Base-by-base conservation (phyloP, 2,113 vertebrate genomes). In the Cyprinodon tularosa region DNA sequence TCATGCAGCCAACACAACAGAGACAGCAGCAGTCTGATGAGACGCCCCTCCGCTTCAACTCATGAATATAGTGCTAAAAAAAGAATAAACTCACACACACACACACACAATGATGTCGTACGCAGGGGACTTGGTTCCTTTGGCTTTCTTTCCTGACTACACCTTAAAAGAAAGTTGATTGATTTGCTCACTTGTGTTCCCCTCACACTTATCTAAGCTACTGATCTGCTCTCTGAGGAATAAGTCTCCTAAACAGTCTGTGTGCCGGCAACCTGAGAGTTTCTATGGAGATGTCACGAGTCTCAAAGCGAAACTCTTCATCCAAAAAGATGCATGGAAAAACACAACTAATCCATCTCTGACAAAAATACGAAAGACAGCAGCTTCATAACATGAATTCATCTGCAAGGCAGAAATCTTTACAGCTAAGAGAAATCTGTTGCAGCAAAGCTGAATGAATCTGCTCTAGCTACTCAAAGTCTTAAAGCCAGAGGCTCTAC, bases 221-320 rank as follows among this genome's bases (percentile, higher is more conserved):
- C 65, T 69, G 69, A 84, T 84, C 77, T 61, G 74, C 65, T 65
- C 84, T 88, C 81, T 22, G 47, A 83, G 76, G 84, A 86, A 84
- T 90, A 75, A 80, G 80, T 75, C 73, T 61, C 70, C 53, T 65
- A 67, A 88, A 77, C 83, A 50, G 74, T 86, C 79, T 78, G 14
- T 71, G 84, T 71, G 72, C 70, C 81, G 86, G 81, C 86, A 80
- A 86, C 66, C 79, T 50, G 81, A 71, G 70, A 62, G 91, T 93
- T 92, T 89, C 92, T 81, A 92, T 92, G 91, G 91, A 75, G 83
- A 93, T 82, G 4, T 78, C 90, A 91, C 75, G 77, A 86, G 89
- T 86, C 36, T 67, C 83, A 70, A 71, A 53, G 77, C 47, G 83
- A 68, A 86, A 86, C 72, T 84, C 85, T 86, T 87, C 65, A 1